Base-by-base conservation (phyloP, 2,888 invertebrate genomes). In the Hirtodrosophila alboralis region DNA sequence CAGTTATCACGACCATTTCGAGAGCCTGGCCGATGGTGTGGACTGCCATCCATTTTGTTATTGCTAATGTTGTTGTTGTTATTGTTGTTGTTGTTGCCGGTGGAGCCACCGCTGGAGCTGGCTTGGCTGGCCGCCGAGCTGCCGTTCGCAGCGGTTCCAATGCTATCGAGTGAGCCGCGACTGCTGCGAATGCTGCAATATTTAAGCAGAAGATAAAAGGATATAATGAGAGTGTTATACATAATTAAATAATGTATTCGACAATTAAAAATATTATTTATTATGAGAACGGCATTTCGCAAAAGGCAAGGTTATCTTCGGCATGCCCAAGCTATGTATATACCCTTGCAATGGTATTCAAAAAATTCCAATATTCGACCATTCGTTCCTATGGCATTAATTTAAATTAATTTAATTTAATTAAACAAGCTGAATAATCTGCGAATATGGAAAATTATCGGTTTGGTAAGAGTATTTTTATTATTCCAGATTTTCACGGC, bases 111-210 rank as follows among this genome's bases (percentile, higher is more conserved):
- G 30, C 87, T 88, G 34, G 87, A 89, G 67, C 89, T 88, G 61
- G 84, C 89, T 73, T 88, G 89, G 40, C 89, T 89, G 36, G 88
- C 89, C 30, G 80, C 87, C 8, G 89, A 89, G 34, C 89, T 88
- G 44, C 89, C 88, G 65, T 89, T 84, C 4, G 89, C 87, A 61
- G 87, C 87, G 64, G 90, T 89, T 34, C 90, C 89, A 66, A 91
- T 88, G 69, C 90, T 90, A 45, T 91, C 90, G 44, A 91, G 79
- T 58, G 90, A 90, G 47, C 91, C 91, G 52, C 90, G 90, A 83
- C 91, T 91, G 69, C 88, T 90, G 63, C 91, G 90, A 57, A 90
- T 90, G 67, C 91, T 91, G 70, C 2, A 70, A 77, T 1, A 4
- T 1, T 23, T 1, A 23, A n/a, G n/a, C n/a, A n/a, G n/a, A 9